Conservation (phyloP, 2,888 invertebrate genomes). For the Ernsta delagoae region DNA sequence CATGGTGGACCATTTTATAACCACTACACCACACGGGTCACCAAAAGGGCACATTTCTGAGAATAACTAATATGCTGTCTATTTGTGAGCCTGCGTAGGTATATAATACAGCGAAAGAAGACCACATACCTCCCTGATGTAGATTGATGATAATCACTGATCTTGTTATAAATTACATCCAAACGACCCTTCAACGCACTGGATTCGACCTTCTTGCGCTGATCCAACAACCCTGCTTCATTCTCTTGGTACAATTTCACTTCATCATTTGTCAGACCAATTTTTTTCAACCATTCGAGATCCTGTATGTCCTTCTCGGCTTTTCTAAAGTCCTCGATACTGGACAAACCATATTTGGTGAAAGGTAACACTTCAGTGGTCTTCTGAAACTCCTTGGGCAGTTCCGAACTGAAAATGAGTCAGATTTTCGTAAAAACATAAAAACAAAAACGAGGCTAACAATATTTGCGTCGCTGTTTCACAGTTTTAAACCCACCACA, state of each 20-base stretch:
- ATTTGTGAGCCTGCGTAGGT: no score
- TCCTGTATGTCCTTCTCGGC: slow-evolving; percentile 65
- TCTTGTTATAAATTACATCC: slow-evolving; percentile 63
- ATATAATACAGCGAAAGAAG: background rate
- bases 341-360: slow-evolving; percentile 71
- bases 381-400: slow-evolving; percentile 72
- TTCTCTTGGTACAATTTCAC: slow-evolving; percentile 77
- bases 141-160: slow-evolving; percentile 54
- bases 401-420: slow-evolving; percentile 60
- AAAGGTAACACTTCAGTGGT: slow-evolving; percentile 71
- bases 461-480: no score
- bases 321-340: slow-evolving; percentile 70
- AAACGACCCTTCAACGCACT: slow-evolving; percentile 61
- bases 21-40: no score
- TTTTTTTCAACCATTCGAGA: slow-evolving; percentile 74
- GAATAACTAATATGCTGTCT: no score
- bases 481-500: slow-evolving; percentile 30
- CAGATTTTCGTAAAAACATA: background rate
- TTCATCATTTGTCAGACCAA: slow-evolving; percentile 77
- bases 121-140: slow-evolving; percentile 53
- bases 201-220: slow-evolving; percentile 63
- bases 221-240: slow-evolving; percentile 64
- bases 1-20: no score
- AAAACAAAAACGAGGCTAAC: no score
- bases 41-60: no score